Base-by-base conservation (phyloP, 2,113 vertebrate genomes). In the Fregetta grallaria region DNA sequence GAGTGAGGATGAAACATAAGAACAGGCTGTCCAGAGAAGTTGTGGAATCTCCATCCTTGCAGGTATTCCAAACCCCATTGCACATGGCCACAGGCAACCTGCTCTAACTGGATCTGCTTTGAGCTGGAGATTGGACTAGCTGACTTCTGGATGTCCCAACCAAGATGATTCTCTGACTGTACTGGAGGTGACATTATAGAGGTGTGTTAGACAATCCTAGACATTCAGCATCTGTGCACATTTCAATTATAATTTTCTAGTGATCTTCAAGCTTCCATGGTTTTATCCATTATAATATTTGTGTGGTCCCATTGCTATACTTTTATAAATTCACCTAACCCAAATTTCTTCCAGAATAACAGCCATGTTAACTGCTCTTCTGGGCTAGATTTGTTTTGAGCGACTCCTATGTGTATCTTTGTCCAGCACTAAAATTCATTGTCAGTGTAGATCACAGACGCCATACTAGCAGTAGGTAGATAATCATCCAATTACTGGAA, bases 21-120 rank as follows among this genome's bases (percentile, higher is more conserved):
- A 71, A 67, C 32, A 61, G 23, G 7, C 20, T 66, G 16, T 7
- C 14, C 52, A 61, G 32, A 55, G 58, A 65, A 30, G 26, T 0
- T 89, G 40, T 66, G 32, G 50, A 55, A 61, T 38, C 15, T 30
- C 52, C 63, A 36, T n/a, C 40, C 10, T n/a, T 56, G 21, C 0
- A 1, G 47, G 11, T 55, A 27, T 71, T 50, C 45, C 75, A 66
- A 81, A 44, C 18, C 13, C 47, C 22, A 36, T 2, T 13, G n/a
- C 15, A 68, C 2, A 2, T 0, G 1, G 23, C 21, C 52, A 45
- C 13, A 49, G 45, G 10, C 7, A 50, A 52, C 9, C 34, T 45
- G 34, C 19, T 90, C 13, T 36, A 25, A 19, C 18, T 30, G 30
- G 18, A 34, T 20, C 47, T 44, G 15, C 29, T 92, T 12, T 36